phyloP scores from a whole-genome alignment of 1,140 invertebrate species.

The Drosophila triauraria region DNA sequence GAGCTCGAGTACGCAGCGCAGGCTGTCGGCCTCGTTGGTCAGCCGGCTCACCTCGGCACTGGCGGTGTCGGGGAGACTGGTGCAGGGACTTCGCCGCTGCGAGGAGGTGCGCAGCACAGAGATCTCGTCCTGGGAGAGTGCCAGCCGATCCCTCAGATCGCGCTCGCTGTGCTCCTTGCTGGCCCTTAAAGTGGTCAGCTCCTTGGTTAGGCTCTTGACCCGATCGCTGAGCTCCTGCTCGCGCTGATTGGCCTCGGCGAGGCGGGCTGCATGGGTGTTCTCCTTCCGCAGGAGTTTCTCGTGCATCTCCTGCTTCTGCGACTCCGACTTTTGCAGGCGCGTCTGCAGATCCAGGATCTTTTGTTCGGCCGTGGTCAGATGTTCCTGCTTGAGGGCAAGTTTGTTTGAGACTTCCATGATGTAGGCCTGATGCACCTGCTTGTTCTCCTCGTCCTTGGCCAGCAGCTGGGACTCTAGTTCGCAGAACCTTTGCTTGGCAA shows the following conservation, averaged over 20 bases:
- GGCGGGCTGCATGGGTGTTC: constrained; percentile 51
- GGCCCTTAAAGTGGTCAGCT: constrained; percentile 59
- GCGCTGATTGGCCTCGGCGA: constrained; percentile 61
- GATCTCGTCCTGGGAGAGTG: constrained; percentile 79
- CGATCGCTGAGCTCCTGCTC: constrained; percentile 76
- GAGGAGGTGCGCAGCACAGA: constrained; percentile 71
- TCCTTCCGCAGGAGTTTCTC: constrained; percentile 69
- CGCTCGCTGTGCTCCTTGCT: constrained; percentile 62
- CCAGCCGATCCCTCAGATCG: constrained; percentile 75
- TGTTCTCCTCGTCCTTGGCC: constrained; percentile 62
- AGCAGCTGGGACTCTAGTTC: constrained; percentile 67
- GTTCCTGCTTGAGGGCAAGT: constrained; percentile 61
- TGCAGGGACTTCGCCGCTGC: constrained; percentile 54
- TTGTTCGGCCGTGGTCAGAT: constrained; percentile 55
- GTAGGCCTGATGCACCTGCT: constrained; percentile 65
- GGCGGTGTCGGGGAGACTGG: constrained; percentile 45
- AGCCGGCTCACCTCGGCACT: constrained; percentile 84
- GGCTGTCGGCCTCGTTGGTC: constrained; percentile 89
- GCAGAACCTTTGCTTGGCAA: constrained; percentile 68
- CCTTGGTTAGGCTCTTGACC: constrained; percentile 64
- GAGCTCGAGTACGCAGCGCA: constrained; percentile 91
- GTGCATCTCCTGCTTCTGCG: constrained; percentile 70
- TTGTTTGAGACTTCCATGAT: constrained; percentile 63
- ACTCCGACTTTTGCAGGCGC: constrained; percentile 64
- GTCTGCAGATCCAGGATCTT: constrained; percentile 72